Evolutionary conservation across 2,888 invertebrate species (phyloP), one percentile per base, ranked within the genome.

Genomic region (Gerris lacustris): DNA sequence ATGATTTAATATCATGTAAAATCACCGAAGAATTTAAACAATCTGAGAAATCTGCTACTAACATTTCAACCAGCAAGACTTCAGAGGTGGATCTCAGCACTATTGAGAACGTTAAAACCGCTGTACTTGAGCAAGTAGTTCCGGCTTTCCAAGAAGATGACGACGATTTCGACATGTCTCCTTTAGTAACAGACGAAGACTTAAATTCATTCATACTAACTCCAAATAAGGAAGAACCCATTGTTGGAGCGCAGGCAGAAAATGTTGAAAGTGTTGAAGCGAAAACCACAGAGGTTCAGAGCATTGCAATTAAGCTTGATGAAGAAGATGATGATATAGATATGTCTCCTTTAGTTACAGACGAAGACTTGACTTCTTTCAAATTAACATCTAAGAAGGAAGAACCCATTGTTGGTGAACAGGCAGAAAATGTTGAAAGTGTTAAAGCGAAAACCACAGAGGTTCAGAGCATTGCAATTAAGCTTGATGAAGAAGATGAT

Each of bases 361-460:
- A 31, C 31, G 31, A 31, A 2, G 31, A 31, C 31, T 31, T 31
- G 31, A 31, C 31, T 31, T 31, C 31, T 31, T 31, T 31, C 31
- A 31, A 31, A 31, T 31, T 31, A 31, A 31, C 31, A 31, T 31
- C 31, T 1, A 31, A 31, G 31, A 31, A 31, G 31, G 31, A 31
- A 31, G 31, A 31, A 31, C 66, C 18, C 44, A 43, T 45, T 43
- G 66, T 44, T 66, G 31, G 44, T n/a, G 6, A 43, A 5, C 44
- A 66, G 45, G 67, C 70, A 44, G 55, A 68, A 62, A 67, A 63
- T 45, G 45, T 69, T 44, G 67, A 69, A 63, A 45, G 55, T 15
- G 62, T 69, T 18, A 69, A 70, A 66, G 67, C 63, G 63, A 72
- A 70, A 55, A 31, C 31, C 4, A 4, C 31, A 31, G 31, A 31